Evolutionary conservation across 2,113 vertebrate species (phyloP).

Genomic region (Pseudonaja textilis): DNA sequence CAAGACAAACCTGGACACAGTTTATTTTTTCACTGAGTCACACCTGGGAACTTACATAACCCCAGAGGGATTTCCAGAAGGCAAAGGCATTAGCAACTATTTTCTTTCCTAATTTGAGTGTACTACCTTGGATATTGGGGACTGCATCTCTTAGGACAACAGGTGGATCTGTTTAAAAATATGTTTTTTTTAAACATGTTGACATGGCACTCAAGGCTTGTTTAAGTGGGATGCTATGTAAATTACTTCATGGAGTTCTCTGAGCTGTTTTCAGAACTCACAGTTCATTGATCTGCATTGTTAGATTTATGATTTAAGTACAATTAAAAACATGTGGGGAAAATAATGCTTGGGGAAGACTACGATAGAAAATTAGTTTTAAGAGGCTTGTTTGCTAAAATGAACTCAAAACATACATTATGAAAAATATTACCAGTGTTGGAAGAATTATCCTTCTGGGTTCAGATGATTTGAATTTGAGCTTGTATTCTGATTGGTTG

Average conservation of each 20-base stretch:
- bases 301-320: not conserved
- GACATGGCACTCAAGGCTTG: not conserved
- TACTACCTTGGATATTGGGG: not conserved
- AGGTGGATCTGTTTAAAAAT: not conserved
- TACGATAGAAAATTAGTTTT: not conserved
- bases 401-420: not conserved
- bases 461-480: too few relatives aligned
- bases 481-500: too few relatives aligned
- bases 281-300: not conserved
- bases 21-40: too few relatives aligned
- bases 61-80: not conserved
- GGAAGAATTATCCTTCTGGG: too few relatives aligned
- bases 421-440: not conserved
- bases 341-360: not conserved
- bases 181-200: not conserved
- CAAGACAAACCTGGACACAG: too few relatives aligned
- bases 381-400: not conserved
- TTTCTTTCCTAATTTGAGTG: not conserved
- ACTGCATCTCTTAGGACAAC: not conserved
- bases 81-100: not conserved
- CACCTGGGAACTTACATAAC: too few relatives aligned
- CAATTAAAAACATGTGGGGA: not conserved
- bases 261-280: not conserved
- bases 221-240: not conserved
- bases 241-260: not conserved